Conservation (phyloP, 1,140 invertebrate genomes). For the Ceratosolen solmsi region DNA sequence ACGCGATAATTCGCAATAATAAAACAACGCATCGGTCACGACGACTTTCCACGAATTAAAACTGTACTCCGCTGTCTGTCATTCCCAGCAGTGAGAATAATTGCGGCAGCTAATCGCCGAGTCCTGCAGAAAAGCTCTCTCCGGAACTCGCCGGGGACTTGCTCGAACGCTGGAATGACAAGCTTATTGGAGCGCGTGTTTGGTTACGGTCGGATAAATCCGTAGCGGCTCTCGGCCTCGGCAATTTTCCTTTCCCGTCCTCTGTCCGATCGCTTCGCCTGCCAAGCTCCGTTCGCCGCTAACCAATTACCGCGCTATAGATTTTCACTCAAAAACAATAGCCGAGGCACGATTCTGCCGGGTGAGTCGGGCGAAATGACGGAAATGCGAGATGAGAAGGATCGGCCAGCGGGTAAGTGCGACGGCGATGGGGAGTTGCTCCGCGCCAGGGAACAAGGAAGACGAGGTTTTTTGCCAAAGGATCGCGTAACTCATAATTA, state of each 20-base stretch:
- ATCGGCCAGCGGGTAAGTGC: no score
- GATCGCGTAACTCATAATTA: conserved; percentile 36
- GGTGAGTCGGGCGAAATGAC: conserved; percentile 12
- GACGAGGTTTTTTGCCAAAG: not conserved
- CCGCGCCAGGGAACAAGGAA: not conserved
- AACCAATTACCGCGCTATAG: conserved; percentile 35
- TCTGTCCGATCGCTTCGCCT: conserved; percentile 37
- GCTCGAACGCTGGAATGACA: conserved; percentile 42
- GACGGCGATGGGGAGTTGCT: no score
- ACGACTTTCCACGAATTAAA: conserved; percentile 10
- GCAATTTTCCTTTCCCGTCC: conserved; percentile 40
- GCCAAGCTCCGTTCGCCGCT: conserved; percentile 20
- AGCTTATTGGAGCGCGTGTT: conserved; percentile 50
- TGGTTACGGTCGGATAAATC: conserved; percentile 51
- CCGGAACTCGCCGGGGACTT: not conserved
- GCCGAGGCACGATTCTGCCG: conserved; percentile 25
- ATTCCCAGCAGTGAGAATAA: not conserved
- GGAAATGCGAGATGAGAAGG: no score
- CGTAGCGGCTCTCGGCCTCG: not conserved
- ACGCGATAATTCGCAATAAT: no score
- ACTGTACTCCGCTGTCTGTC: not conserved
- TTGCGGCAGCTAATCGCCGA: not conserved
- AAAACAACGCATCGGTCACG: no score
- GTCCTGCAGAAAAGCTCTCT: conserved; percentile 21
- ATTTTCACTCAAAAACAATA: conserved; percentile 50